Conservation (phyloP, 2,888 invertebrate genomes). For the Dichetophora obliterata region DNA sequence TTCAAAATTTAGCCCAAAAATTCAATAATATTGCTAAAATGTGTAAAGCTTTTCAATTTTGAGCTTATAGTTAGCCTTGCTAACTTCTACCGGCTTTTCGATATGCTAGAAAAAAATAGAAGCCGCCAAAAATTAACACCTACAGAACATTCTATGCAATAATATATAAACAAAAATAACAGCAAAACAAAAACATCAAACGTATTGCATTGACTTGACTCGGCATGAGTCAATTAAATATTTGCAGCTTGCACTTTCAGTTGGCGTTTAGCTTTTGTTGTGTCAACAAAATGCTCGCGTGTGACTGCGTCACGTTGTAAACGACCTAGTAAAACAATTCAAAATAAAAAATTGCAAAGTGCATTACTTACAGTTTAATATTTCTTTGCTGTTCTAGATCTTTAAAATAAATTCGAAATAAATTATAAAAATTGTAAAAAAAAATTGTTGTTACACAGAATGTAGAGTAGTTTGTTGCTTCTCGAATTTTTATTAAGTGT, state of each 20-base stretch:
- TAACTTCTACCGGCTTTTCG: constrained; percentile 7
- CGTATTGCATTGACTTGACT: not conserved
- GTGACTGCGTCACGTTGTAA: not conserved
- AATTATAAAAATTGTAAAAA: not conserved
- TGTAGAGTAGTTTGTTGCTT: not conserved
- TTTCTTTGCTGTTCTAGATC: not conserved
- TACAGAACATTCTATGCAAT: not conserved
- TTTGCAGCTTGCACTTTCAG: constrained; percentile 37
- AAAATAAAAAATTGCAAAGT: not conserved
- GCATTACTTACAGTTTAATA: not conserved
- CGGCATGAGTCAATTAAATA: not conserved
- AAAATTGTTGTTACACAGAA: not conserved
- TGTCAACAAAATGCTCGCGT: constrained; percentile 33
- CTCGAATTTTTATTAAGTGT: not conserved
- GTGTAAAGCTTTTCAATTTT: no score
- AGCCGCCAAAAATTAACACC: no score
- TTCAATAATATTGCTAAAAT: no score
- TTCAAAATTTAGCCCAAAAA: no score
- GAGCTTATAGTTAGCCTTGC: no score
- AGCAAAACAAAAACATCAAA: not conserved
- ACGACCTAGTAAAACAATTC: not conserved
- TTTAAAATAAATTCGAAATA: not conserved
- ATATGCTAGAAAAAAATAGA: no score
- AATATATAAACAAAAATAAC: not conserved
- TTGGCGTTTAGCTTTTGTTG: constrained; percentile 40